Evolutionary conservation across 2,888 invertebrate genomes (phyloP), one percentile per base, ranked within the genome.

Genomic region (Nymphalis urticae): DNA sequence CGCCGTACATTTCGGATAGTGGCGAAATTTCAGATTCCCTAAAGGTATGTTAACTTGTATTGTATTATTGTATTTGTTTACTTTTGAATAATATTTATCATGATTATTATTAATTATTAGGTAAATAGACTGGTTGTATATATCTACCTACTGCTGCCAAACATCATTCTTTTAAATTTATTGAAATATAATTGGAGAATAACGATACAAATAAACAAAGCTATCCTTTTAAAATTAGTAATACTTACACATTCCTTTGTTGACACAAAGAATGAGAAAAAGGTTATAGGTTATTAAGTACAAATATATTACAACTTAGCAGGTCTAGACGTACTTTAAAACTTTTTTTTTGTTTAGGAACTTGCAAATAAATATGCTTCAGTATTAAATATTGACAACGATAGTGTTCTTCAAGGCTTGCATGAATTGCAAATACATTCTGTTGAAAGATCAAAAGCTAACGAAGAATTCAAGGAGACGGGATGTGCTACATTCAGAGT

Each of bases 401-500:
- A 94, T 0, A 83, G 88, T 5, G 93, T 96, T 47, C 80, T 93
- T 27, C 82, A 88, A 70, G 94, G 95, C 0, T 77, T 97, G 19
- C 92, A 87, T 60, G 94, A 95, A 73, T 87, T 97, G 0, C 95
- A 96, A 80, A 80, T 87, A 5, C 95, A 95, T 83, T 96, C 97
- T 0, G 79, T 97, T 1, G 95, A 96, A 66, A 95, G 96, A 76
- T 90, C 96, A 17, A 95, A 95, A 70, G 95, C 96, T 32, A 94
- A 95, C 72, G 94, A 94, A 5, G 94, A 94, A 68, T 97, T 94
- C 76, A 94, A 94, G 72, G 94, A 95, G 76, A 95, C 95, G 0
- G 97, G 97, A 1, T 79, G 95, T 64, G 97, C 97, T 0, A 95
- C 96, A 0, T 85, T 97, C 32, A 94, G 95, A 81, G 90, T 97